phyloP scores from a whole-genome alignment of 2,113 vertebrate species.

The Galemys pyrenaicus region DNA sequence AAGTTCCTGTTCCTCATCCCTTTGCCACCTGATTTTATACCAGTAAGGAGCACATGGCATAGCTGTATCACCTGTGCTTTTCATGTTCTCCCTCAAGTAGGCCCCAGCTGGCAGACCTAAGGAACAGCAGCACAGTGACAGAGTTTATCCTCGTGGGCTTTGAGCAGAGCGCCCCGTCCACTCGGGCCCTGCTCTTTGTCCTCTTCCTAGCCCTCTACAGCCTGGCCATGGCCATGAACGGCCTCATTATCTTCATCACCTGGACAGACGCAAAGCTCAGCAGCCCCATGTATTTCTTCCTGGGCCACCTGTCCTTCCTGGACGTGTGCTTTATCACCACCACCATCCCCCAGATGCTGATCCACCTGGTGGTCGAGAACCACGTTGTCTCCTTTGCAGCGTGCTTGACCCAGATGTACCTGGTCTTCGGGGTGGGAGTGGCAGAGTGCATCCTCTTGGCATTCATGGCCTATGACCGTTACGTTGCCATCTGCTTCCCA shows the following conservation, averaged over 20 bases:
- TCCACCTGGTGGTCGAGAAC: conserved; percentile 51
- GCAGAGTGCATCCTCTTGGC: conserved; percentile 55
- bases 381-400: conserved; percentile 32
- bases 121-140: background rate
- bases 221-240: conserved; percentile 62
- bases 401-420: conserved; percentile 55
- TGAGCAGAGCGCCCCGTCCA: conserved; percentile 43
- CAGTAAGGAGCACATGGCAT: background rate
- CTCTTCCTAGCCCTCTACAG: conserved; percentile 62
- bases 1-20: background rate
- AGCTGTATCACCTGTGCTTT: background rate
- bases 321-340: conserved; percentile 67
- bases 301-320: conserved; percentile 59
- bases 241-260: conserved; percentile 65
- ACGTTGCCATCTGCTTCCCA: conserved; percentile 75
- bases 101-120: background rate
- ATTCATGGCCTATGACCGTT: conserved; percentile 81
- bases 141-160: conserved; percentile 68
- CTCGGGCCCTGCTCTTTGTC: background rate
- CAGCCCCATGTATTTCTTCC: conserved; percentile 69
- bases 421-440: conserved; percentile 35
- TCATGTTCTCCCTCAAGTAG: background rate
- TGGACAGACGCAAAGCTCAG: conserved; percentile 56
- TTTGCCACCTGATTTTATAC: background rate
- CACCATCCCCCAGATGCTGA: conserved; percentile 63